Evolutionary conservation across 1,140 invertebrate species (phyloP).

Genomic region (Zaprionus ornatus): DNA sequence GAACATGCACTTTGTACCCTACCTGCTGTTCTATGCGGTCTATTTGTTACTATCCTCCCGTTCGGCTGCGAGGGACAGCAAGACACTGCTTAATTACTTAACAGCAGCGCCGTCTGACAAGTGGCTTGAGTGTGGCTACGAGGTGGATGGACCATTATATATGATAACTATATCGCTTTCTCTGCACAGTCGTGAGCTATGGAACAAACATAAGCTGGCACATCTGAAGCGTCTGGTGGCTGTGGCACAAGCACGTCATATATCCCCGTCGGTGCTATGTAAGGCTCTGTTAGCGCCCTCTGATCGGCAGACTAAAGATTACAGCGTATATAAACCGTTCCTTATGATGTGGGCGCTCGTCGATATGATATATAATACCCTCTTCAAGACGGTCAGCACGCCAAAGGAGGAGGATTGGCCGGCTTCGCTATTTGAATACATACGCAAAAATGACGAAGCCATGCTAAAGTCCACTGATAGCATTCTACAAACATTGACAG

Average conservation of each 20-base stretch:
- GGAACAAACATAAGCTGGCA: slow-evolving; percentile 88
- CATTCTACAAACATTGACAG: slow-evolving; percentile 91
- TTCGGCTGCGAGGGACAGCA: slow-evolving; percentile 87
- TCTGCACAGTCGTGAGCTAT: slow-evolving; percentile 88
- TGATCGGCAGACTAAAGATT: slow-evolving; percentile 88
- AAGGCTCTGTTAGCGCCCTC: slow-evolving; percentile 84
- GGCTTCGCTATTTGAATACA: slow-evolving; percentile 94
- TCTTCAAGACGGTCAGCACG: slow-evolving; percentile 89
- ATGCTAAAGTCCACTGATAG: slow-evolving; percentile 94
- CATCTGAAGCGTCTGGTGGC: slow-evolving; percentile 92
- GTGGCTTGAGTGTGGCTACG: slow-evolving; percentile 92
- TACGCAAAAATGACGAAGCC: slow-evolving; percentile 96
- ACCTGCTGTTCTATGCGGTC: slow-evolving; percentile 96
- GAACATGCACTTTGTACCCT: slow-evolving; percentile 98
- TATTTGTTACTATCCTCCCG: slow-evolving; percentile 88
- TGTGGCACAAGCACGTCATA: slow-evolving; percentile 90
- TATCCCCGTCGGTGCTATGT: slow-evolving; percentile 85
- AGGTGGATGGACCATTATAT: slow-evolving; percentile 95
- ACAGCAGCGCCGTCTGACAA: slow-evolving; percentile 86
- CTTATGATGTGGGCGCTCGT: slow-evolving; percentile 93
- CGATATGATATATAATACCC: slow-evolving; percentile 89
- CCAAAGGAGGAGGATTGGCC: slow-evolving; percentile 93
- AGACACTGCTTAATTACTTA: slow-evolving; percentile 88
- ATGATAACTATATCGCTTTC: slow-evolving; percentile 92
- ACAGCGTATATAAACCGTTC: slow-evolving; percentile 93